Base-by-base conservation (phyloP, 2,113 vertebrate genomes). In the Geococcyx californianus region DNA sequence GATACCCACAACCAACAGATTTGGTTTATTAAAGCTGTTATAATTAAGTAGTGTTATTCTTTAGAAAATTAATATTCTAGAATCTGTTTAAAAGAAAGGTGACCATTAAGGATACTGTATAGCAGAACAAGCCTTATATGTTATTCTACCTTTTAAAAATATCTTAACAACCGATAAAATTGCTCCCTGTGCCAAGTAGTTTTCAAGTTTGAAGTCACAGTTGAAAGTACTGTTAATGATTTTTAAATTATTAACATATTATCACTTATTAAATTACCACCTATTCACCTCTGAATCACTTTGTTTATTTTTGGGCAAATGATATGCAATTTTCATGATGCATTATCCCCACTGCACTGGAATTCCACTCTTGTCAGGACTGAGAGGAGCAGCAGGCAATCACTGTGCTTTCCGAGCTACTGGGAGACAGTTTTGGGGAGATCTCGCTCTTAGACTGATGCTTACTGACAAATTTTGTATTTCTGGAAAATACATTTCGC, bases 11-110 rank as follows among this genome's bases (percentile, higher is more conserved):
- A 40, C 33, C 34, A 84, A 33, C 8, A 84, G 62, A 84, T 83
- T 84, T 62, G 51, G 6, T 68, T 85, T 92, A 52, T 70, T 84
- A 45, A 74, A 77, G 17, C 16, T 87, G 33, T 82, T 33, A 77
- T 36, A 88, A 91, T 94, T 92, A 92, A 88, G 33, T 34, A 75
- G 49, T 82, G 31, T 26, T 97, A 67, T 69, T 93, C 84, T 90
- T 87, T 13, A 79, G 52, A 81, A 95, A 97, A 85, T 59, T 77
- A n/a, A 44, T 94, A 75, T 84, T 92, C 90, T 87, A 94, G 42
- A 84, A 95, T 91, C 70, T 91, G 51, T 74, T 84, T 95, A 91
- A 93, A 89, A 84, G 66, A 60, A 93, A 95, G 25, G 5, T 81
- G 56, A 64, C 64, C 58, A 79, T 80, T 88, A 92, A 93, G 36